phyloP scores from a whole-genome alignment of 2,888 invertebrate genomes.

The Ennomos fuscantarius region DNA sequence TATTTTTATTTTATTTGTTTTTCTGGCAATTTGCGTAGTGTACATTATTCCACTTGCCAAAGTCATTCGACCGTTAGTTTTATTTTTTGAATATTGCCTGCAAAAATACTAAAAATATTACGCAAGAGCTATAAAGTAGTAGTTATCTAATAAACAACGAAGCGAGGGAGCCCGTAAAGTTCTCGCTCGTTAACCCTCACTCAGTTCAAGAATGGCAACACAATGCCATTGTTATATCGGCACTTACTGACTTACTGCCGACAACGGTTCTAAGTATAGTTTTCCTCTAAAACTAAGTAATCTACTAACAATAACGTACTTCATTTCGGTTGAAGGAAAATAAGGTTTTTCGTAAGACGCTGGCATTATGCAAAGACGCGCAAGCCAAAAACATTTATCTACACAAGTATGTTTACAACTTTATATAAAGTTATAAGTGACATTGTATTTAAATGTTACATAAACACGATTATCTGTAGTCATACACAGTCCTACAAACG shows the following conservation, averaged over 20 bases:
- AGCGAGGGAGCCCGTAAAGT: conserved; percentile 18
- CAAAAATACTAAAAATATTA: conserved; percentile 2
- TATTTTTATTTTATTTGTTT: no score
- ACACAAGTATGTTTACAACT: no score
- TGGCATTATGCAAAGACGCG: no score
- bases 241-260: conserved; percentile 21
- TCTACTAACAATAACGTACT: neutral
- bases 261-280: conserved; percentile 11
- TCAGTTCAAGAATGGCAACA: conserved; percentile 17
- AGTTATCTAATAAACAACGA: conserved; percentile 29
- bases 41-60: neutral
- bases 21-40: no score
- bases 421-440: no score
- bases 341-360: no score
- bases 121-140: conserved; percentile 10
- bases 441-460: neutral
- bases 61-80: neutral
- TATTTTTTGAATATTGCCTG: neutral
- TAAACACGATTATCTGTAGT: neutral
- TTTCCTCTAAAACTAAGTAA: conserved; percentile 4
- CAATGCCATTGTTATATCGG: conserved; percentile 26
- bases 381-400: no score
- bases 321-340: no score
- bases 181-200: conserved; percentile 22
- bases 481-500: neutral